Evolutionary conservation across 92 coral and sea anemone genomes (phyloP).

Genomic region (Epizoanthus illoricatus): DNA sequence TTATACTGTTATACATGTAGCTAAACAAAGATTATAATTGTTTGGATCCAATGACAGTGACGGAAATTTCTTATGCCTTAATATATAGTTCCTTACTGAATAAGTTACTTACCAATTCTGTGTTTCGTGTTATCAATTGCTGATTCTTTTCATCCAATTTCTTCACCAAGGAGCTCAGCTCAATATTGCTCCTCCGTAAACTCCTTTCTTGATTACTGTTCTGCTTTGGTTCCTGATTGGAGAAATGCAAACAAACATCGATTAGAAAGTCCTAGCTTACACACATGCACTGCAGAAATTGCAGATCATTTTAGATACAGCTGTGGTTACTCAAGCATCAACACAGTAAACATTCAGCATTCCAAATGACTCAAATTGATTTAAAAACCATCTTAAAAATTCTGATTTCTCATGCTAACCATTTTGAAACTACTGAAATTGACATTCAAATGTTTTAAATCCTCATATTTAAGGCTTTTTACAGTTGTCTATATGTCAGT

Average conservation of each 20-base stretch:
- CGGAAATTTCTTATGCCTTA: neutral
- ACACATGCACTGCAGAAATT: too few species aligned
- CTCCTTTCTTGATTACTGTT: slow-evolving; percentile 56
- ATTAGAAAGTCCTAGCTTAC: too few species aligned
- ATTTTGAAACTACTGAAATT: neutral
- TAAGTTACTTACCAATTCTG: slow-evolving; percentile 72
- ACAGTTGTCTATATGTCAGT: neutral
- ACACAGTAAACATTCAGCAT: too few species aligned
- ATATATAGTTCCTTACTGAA: neutral
- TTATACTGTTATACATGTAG: neutral
- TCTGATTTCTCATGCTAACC: neutral
- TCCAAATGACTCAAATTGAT: too few species aligned
- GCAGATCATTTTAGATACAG: too few species aligned
- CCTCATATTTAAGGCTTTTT: neutral
- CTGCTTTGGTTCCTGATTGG: slow-evolving; percentile 49
- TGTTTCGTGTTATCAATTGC: slow-evolving; percentile 81
- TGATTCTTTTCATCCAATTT: slow-evolving; percentile 89
- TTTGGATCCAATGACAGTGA: too few species aligned
- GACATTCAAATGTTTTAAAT: neutral
- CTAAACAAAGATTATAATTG: too few species aligned
- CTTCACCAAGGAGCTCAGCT: slow-evolving; percentile 81
- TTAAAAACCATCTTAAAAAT: neutral
- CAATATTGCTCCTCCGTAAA: slow-evolving; percentile 76
- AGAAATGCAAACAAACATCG: neutral
- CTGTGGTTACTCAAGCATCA: too few species aligned